Base-by-base conservation (phyloP, 2,888 invertebrate species). In the Enchytraeus crypticus region DNA sequence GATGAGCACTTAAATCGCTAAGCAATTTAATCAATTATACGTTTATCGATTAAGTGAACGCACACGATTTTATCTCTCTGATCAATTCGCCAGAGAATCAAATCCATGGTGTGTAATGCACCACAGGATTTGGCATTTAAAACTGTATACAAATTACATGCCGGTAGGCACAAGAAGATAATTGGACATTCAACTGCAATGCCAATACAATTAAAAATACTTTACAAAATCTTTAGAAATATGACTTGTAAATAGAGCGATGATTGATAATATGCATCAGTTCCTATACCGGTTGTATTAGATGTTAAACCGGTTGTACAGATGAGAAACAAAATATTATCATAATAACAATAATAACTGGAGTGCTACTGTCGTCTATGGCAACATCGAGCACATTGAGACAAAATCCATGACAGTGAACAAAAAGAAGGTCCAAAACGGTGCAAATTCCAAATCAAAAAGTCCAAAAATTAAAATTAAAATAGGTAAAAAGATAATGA, bases 401-500 rank as follows among this genome's bases (percentile, higher is more conserved):
- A 49, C 8, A 21, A 8, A 49, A 49, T 49, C 8, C 21, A 49
- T 49, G 5, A 49, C 8, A 38, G 11, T 38, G 38, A 38, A 38
- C 38, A 49, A 14, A 49, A 49, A 49, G 21, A 14, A 14, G n/a
- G n/a, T n/a, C n/a, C n/a, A n/a, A n/a, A n/a, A n/a, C n/a, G n/a
- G n/a, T n/a, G n/a, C n/a, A n/a, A n/a, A 38, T 18, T 38, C 11
- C 11, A 18, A 18, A 14, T 11, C 43, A 11, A 27, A 27, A 43
- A 11, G 27, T 33, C 5, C 11, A 33, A 21, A 34, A 14, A 4
- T 1, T 45, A n/a, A n/a, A n/a, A n/a, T n/a, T 1, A 2, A 30
- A 5, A 32, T 26, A 21, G 23, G n/a, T 23, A 5, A n/a, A 33
- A 38, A 26, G 43, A 18, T 53, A 5, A 14, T 21, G 3, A 82